Evolutionary conservation across 1,140 invertebrate genomes (phyloP).

Genomic region (Drosophila guanche): DNA sequence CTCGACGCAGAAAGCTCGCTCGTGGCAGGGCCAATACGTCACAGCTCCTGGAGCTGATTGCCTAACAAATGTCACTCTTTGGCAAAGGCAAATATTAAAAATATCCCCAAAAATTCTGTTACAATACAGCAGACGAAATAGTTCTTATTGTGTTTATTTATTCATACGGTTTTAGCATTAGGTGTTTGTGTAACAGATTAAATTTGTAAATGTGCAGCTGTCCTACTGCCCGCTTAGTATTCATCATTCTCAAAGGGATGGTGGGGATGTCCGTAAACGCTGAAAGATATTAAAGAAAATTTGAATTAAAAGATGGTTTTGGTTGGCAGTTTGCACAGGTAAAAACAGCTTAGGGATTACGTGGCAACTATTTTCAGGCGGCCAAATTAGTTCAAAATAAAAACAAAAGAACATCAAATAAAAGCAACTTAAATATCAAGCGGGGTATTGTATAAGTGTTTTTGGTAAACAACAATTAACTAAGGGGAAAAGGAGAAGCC

Average conservation of each 20-base stretch:
- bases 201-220: neutral
- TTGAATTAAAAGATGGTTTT: slow-evolving; percentile 1
- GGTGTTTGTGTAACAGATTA: neutral
- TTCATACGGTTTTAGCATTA: slow-evolving; percentile 13
- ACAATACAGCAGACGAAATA: too few species aligned
- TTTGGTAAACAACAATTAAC: too few species aligned
- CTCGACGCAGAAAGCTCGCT: slow-evolving; percentile 60
- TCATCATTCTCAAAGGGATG: slow-evolving; percentile 74
- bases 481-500: too few species aligned
- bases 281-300: slow-evolving; percentile 31
- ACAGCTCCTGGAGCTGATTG: slow-evolving; percentile 47
- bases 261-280: slow-evolving; percentile 56
- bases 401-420: too few species aligned
- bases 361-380: too few species aligned
- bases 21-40: slow-evolving; percentile 54
- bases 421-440: too few species aligned
- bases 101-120: too few species aligned
- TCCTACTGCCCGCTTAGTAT: slow-evolving; percentile 30
- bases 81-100: too few species aligned
- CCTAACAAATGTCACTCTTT: slow-evolving; percentile 10
- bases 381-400: too few species aligned
- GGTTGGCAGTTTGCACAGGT: neutral
- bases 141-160: slow-evolving; percentile 6
- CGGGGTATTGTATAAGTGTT: too few species aligned
- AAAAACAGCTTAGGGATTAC: neutral